Evolutionary conservation across 1,140 invertebrate species (phyloP), one percentile per base, ranked within the genome.

Genomic region (Choristoneura fumiferana): DNA sequence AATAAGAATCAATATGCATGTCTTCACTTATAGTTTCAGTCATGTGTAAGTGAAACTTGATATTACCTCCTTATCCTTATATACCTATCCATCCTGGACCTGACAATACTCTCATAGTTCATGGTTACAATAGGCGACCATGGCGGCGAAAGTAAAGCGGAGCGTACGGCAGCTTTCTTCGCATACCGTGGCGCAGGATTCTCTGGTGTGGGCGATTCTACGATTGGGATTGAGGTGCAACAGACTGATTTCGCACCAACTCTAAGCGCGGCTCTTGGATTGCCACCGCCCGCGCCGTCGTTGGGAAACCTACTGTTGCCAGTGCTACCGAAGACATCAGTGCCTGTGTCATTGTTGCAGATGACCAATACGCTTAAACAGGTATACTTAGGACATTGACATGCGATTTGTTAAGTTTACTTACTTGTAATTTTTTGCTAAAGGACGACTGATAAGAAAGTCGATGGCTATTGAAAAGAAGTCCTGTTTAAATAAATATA

Each of bases 191-290:
- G 71, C 0, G 58, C 65, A 2, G 82, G 81, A 6, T 59, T 89
- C 9, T 62, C 69, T 12, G 65, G 67, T 15, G 71, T 69, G 1
- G 36, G 57, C 0, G 76, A 81, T 13, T 57, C 64, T 2, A 18
- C 59, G 10, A 63, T 68, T 5, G 87, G 88, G 5, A 76, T 58
- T 40, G 81, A 87, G 60, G 78, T 89, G 0, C 76, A 85, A 52
- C 89, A 99, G 90, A 94, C 98, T 33, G 97, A 99, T 89, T 89
- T 99, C 60, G 96, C 98, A n/a, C 96, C 98, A 1, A 99, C 98
- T 0, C 67, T 99, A 8, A 92, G 96, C 5, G 90, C 96, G 1
- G 92, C 98, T 17, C 87, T 99, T 1, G 97, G 97, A 1, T 81
- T 95, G 6, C 96, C 98, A 0, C 96, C 99, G 62, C 98, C 98